phyloP scores from a whole-genome alignment of 2,797 vertebrate genomes.

The Anguilla obscura region DNA sequence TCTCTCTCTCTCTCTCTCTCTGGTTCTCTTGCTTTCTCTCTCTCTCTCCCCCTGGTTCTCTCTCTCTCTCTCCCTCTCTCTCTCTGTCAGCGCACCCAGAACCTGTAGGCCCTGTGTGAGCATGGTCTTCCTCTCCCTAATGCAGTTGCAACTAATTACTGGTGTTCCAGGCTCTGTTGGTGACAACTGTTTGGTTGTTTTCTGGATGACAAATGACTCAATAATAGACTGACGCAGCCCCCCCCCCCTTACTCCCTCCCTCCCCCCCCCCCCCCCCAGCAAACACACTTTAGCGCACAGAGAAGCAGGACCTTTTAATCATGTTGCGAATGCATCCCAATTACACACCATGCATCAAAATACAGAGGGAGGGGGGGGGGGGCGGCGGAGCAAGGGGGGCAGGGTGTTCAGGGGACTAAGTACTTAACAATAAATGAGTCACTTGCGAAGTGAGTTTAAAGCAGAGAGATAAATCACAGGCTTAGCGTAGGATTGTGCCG shows the following conservation, averaged over 20 bases:
- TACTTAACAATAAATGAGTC: slow-evolving; percentile 47
- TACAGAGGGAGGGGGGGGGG: background rate
- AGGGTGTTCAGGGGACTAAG: background rate
- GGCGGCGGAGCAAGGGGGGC: background rate
- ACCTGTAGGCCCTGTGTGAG: background rate
- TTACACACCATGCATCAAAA: background rate
- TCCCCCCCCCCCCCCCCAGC: background rate
- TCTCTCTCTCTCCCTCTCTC: background rate
- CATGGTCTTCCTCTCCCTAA: slow-evolving; percentile 1
- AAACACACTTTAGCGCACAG: background rate
- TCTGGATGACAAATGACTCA: slow-evolving; percentile 24
- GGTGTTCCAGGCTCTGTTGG: background rate
- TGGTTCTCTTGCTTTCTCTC: too few relatives aligned
- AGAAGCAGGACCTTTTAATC: slow-evolving; percentile 5
- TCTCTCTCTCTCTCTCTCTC: too few relatives aligned
- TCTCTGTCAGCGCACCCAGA: background rate
- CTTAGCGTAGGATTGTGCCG: background rate
- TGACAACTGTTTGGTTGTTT: slow-evolving; percentile 10
- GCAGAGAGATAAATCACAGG: slow-evolving; percentile 50
- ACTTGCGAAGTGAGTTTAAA: slow-evolving; percentile 48
- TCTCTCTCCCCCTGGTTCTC: background rate
- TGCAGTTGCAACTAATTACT: slow-evolving; percentile 12
- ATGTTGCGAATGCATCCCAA: background rate
- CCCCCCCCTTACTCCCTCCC: background rate
- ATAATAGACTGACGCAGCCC: background rate